Conservation (phyloP, 2,888 invertebrate genomes). For the Caenorhabditis becei region DNA sequence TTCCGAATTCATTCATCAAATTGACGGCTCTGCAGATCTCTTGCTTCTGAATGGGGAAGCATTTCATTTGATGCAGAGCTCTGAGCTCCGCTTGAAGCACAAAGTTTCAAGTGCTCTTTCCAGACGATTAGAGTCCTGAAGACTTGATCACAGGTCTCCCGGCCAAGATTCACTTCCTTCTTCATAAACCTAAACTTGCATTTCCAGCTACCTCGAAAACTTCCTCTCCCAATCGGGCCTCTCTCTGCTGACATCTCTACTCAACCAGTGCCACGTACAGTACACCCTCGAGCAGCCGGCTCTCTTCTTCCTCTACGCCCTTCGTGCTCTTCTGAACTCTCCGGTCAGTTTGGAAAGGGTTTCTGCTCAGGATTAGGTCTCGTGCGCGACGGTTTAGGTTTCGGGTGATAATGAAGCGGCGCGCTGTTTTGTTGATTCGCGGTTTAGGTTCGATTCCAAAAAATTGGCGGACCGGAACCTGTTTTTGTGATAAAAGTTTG, state of each 20-base stretch:
- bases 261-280: constrained; percentile 68
- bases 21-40: constrained; percentile 21
- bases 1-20: constrained; percentile 45
- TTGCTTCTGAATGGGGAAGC: not conserved
- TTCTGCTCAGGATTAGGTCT: constrained; percentile 36
- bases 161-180: constrained; percentile 25
- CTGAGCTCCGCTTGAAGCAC: not conserved
- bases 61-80: not conserved
- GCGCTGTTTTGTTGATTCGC: not conserved
- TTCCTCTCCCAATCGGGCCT: constrained; percentile 74
- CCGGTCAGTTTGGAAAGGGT: constrained; percentile 68
- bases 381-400: constrained; percentile 50
- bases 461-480: too few species aligned
- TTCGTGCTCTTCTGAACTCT: constrained; percentile 79
- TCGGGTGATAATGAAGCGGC: constrained; percentile 1
- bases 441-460: not conserved
- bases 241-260: constrained; percentile 64
- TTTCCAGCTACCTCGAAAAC: constrained; percentile 75
- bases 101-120: too few species aligned
- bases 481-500: too few species aligned
- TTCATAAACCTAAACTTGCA: too few species aligned
- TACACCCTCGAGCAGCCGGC: constrained; percentile 68
- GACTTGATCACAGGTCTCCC: too few species aligned
- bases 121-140: too few species aligned
- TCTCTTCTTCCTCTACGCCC: constrained; percentile 74